Evolutionary conservation across 2,888 invertebrate genomes (phyloP), one percentile per base, ranked within the genome.

Genomic region (Cylindroiulus punctatus): DNA sequence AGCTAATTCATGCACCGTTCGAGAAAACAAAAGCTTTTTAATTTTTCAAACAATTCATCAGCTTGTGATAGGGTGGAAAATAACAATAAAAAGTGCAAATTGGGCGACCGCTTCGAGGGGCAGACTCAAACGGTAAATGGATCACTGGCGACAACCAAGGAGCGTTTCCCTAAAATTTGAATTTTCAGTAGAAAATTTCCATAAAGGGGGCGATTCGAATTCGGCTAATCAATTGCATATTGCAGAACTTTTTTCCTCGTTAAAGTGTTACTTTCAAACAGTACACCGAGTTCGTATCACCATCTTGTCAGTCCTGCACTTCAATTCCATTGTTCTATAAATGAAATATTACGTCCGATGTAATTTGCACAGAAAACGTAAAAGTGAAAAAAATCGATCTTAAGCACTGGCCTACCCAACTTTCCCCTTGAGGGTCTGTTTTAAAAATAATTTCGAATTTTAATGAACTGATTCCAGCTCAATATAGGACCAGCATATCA

Each of bases 41-140:
- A 52, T 14, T 52, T 52, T 52, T 52, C 0, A n/a, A n/a, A 65
- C 65, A 65, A 65, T 65, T 65, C 65, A 65, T 65, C 65, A 52
- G 52, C 52, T n/a, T 14, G n/a, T 14, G 52, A 52, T n/a, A 57
- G n/a, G 57, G 14, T 65, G 10, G 65, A 65, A 65, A 65, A 65
- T 65, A 65, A 65, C 65, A 65, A 65, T n/a, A 65, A 65, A 65
- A 65, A 65, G 65, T 10, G 22, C 0, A 65, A 65, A 65, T 65
- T 65, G 65, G 65, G 65, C 26, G 26, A 26, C 65, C 65, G 65
- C 65, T 65, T 65, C 65, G 65, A 65, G 26, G 65, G 65, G 26
- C 65, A 65, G 65, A 65, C 12, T 65, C 12, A 26, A 65, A 65
- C 65, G 26, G 65, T 22, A 65, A 65, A 65, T 65, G 65, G 65